Evolutionary conservation across 2,888 invertebrate species (phyloP), one percentile per base, ranked within the genome.

Genomic region (Tanytarsus gracilentus): DNA sequence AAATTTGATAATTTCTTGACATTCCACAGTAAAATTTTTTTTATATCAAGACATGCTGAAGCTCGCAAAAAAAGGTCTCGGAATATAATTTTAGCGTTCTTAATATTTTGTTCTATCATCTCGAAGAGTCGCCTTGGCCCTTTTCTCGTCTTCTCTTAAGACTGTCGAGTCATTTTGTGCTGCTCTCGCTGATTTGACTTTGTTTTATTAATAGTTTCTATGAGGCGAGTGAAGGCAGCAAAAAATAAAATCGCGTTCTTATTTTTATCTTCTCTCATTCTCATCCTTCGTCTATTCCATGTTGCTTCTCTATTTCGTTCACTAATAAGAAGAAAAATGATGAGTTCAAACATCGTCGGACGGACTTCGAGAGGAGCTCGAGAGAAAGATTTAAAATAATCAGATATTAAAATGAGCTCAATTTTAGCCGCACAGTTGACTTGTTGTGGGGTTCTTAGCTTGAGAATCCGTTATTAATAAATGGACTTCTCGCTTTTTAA

Each of bases 341-440:
- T 40, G 40, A 9, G 9, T 8, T 9, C 7, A 40, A 21, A 40
- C 16, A 3, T 18, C 16, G 2, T 14, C 29, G n/a, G 29, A 49
- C 6, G 18, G 30, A 16, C 11, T 30, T 14, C 29, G 16, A 29
- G 29, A 8, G 14, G 29, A 25, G 18, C 27, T 16, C 16, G 9
- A 53, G 25, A 29, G 23, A 53, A 25, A 36, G 53, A 53, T 53
- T 53, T 53, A 53, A 36, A 53, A 53, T 53, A 53, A 53, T 53
- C 53, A 53, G 53, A 53, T 36, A 53, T 53, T 53, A 53, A 53
- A 53, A 53, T 33, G 53, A 53, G 53, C 53, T 53, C 53, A 29
- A 53, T 53, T 51, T 30, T n/a, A 25, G 29, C 25, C 25, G 23
- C 2, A 11, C 25, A 14, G n/a, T n/a, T n/a, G n/a, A n/a, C n/a